Conservation (phyloP, 2,888 invertebrate genomes). For the Drosophila nr. medialis region DNA sequence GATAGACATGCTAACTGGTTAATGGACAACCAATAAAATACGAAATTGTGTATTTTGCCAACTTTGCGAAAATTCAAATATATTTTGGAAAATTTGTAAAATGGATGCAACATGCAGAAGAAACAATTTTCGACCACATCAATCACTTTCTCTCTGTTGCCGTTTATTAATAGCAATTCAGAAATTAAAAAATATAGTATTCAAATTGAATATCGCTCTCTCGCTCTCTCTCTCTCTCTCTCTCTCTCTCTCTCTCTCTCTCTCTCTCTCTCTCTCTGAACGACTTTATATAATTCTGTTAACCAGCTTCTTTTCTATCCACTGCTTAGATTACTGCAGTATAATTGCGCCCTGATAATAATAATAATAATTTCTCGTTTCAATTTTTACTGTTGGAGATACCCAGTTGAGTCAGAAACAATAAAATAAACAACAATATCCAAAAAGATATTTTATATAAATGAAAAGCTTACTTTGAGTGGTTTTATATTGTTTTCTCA, state of each 20-base stretch:
- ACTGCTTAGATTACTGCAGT: not conserved
- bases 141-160: not conserved
- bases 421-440: not conserved
- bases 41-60: not conserved
- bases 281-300: too few species aligned
- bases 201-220: too few species aligned
- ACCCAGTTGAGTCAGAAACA: not conserved
- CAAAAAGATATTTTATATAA: not conserved
- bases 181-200: too few species aligned
- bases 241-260: too few species aligned
- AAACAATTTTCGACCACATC: too few species aligned
- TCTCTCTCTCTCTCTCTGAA: not conserved
- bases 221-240: accelerated
- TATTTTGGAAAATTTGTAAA: slow-evolving; percentile 4
- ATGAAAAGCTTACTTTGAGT: not conserved
- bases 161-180: too few species aligned
- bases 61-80: slow-evolving; percentile 11
- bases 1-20: not conserved
- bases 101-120: too few species aligned
- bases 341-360: slow-evolving; percentile 18
- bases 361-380: slow-evolving; percentile 40
- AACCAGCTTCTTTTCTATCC: not conserved
- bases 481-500: not conserved
- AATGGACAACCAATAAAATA: not conserved
- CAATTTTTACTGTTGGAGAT: slow-evolving; percentile 1